Percentiles rank a stretch among this genome's conserved stretches.
Evolutionary conservation across 2,888 invertebrate species (phyloP).

Genomic region (Agonopterix subpropinquella): DNA sequence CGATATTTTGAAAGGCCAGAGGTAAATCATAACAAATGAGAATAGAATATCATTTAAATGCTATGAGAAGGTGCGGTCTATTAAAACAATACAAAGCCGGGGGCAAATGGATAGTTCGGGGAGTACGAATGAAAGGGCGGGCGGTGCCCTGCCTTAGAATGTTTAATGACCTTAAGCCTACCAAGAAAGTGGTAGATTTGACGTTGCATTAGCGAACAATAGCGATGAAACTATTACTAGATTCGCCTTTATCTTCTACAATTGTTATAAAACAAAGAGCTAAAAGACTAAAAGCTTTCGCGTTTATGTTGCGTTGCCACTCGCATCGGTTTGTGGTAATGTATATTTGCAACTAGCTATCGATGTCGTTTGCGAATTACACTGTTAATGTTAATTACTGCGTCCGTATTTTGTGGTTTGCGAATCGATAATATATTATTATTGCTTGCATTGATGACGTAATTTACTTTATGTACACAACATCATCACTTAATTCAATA

Average conservation of each 20-base stretch:
- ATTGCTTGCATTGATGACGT: slow-evolving; percentile 7
- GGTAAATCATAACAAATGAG: too few species aligned
- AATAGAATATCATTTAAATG: background rate
- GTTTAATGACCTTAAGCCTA: slow-evolving; percentile 50
- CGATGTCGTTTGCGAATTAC: slow-evolving; percentile 14
- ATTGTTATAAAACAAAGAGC: slow-evolving; percentile 59
- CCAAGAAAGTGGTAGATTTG: slow-evolving; percentile 43
- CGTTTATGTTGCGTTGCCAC: background rate
- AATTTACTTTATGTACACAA: background rate
- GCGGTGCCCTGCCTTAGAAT: slow-evolving; percentile 34
- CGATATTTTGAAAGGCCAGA: too few species aligned
- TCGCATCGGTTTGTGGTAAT: slow-evolving; percentile 5
- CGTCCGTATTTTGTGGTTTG: slow-evolving; percentile 13
- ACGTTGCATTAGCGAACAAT: slow-evolving; percentile 63
- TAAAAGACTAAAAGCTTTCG: slow-evolving; percentile 40
- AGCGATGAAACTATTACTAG: slow-evolving; percentile 39
- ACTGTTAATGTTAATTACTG: slow-evolving; percentile 11
- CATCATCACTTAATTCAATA: background rate
- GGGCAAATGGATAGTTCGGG: slow-evolving; percentile 23
- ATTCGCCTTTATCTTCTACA: slow-evolving; percentile 50
- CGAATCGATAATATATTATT: slow-evolving; percentile 14
- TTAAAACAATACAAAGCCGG: slow-evolving; percentile 36
- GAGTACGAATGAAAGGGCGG: slow-evolving; percentile 36
- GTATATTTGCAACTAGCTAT: slow-evolving; percentile 1
- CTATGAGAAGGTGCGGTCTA: slow-evolving; percentile 10